Conservation (phyloP, 1,140 invertebrate species). For the Apolygus lucorum region DNA sequence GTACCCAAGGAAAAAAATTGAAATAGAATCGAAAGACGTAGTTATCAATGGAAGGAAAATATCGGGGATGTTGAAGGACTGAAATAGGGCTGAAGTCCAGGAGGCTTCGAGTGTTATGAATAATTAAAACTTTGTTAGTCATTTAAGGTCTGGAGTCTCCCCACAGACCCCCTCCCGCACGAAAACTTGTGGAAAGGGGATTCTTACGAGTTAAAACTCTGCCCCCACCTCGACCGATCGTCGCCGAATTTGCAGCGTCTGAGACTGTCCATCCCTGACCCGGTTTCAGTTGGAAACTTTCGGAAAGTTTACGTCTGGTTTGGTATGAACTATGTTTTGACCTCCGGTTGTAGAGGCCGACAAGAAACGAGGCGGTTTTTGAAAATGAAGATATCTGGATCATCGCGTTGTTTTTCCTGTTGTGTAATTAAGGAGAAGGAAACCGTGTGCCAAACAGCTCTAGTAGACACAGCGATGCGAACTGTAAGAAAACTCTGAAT, state of each 20-base stretch:
- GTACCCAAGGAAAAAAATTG: too few species aligned
- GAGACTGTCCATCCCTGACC: neutral
- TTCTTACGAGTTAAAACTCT: neutral
- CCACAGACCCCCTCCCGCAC: neutral
- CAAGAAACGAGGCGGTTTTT: neutral
- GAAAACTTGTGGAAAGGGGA: neutral
- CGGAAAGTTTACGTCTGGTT: neutral
- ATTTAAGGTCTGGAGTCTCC: neutral
- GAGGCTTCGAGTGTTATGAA: constrained; percentile 17
- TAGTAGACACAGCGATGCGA: too few species aligned
- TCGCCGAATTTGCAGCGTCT: neutral
- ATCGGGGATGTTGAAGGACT: neutral
- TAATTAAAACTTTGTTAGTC: constrained; percentile 21
- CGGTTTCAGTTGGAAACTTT: neutral
- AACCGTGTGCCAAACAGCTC: neutral
- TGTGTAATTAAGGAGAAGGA: neutral
- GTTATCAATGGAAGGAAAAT: constrained; percentile 4
- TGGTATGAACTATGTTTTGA: neutral
- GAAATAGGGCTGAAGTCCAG: neutral
- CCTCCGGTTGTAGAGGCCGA: neutral
- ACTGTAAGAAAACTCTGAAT: too few species aligned
- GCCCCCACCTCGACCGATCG: neutral
- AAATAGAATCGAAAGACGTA: too few species aligned
- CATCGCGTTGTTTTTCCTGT: neutral
- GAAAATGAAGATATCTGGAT: neutral